Evolutionary conservation across 2,113 vertebrate genomes (phyloP), one percentile per base, ranked within the genome.

Genomic region (Sitta europaea): DNA sequence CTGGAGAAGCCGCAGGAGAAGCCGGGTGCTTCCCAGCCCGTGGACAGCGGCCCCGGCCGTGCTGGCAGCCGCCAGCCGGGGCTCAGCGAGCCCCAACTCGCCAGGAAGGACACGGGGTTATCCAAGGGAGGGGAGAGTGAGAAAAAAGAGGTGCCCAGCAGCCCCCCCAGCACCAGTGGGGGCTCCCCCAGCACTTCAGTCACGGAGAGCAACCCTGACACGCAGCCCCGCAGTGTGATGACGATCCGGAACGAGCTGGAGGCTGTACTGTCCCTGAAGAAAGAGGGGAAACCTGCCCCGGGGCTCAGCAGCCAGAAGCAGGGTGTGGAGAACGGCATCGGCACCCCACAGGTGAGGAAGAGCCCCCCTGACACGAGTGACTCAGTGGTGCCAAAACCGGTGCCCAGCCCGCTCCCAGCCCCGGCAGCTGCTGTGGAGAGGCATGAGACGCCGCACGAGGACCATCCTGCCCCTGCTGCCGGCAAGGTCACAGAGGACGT

Each of bases 171-270:
- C 9, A 62, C 40, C n/a, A 90, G 40, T 2, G 91, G 59, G 33
- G 18, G 24, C 14, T 72, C 84, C 29, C 18, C 84, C 35, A 53
- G 72, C 36, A 6, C 21, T 1, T 33, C 2, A 6, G 77, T 95
- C 2, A 74, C 95, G 0, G 97, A 96, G 51, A 94, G 95, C 35
- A 29, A 1, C 43, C 18, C 90, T 5, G 17, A 66, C 16, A 33
- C 20, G 0, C 94, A 95, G 35, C n/a, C 88, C 72, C 80, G 48
- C 90, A 98, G 95, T 0, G 98, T 98, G 79, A 87, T 80, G 93
- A 97, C 95, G 3, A 97, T 98, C 94, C 96, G 96, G 74, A 96
- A 79, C 0, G 97, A 98, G 93, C 94, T 98, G 88, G 98, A 98
- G 91, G 98, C 98, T 35, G 85, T 97, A 43, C 86, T 98, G 38